Evolutionary conservation across 2,797 vertebrate genomes (phyloP).

Genomic region (Lacerta viridis): DNA sequence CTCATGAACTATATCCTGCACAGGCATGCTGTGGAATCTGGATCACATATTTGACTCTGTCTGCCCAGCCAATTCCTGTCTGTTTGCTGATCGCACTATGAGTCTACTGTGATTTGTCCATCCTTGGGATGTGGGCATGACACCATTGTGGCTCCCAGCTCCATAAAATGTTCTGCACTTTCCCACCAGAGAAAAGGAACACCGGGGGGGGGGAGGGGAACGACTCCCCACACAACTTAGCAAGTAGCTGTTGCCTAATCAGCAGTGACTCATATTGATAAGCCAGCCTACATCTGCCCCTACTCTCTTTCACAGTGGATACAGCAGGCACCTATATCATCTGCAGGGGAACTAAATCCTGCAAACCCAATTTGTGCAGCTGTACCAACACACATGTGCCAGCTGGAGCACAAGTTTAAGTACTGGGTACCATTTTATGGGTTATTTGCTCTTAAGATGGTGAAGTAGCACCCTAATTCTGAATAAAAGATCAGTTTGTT

Average conservation of each 20-base stretch:
- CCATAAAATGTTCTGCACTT: too few relatives aligned
- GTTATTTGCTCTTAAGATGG: background rate
- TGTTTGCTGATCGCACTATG: background rate
- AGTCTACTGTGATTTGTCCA: background rate
- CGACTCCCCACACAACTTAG: background rate
- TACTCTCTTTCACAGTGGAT: background rate
- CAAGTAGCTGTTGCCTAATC: background rate
- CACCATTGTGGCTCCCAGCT: background rate
- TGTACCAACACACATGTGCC: background rate
- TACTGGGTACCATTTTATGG: too few relatives aligned
- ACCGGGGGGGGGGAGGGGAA: too few relatives aligned
- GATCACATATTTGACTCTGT: background rate
- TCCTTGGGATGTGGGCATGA: background rate
- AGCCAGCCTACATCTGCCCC: background rate
- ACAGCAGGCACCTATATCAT: background rate
- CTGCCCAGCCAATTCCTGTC: background rate
- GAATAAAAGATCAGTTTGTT: too few relatives aligned
- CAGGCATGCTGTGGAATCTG: background rate
- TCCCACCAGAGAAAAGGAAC: too few relatives aligned
- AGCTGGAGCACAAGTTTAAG: background rate
- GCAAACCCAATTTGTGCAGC: background rate
- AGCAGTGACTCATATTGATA: background rate
- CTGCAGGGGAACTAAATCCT: background rate
- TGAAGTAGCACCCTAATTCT: background rate
- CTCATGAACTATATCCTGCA: background rate